A percentile compares a stretch with the other conserved stretches of the same genome.
phyloP scores from a whole-genome alignment of 2,113 vertebrate genomes.

The Channa maculata region DNA sequence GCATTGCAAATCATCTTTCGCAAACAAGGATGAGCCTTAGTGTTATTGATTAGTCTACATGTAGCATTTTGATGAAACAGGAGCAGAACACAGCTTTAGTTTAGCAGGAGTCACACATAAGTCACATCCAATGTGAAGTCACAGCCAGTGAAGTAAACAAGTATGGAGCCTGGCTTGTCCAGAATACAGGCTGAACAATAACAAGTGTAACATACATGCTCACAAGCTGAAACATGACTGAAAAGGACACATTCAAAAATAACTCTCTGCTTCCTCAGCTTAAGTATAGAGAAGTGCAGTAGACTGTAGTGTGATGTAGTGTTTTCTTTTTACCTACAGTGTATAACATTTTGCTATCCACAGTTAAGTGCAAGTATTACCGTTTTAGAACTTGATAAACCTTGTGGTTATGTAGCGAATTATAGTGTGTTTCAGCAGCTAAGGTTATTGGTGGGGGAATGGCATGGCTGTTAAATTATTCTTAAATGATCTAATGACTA shows the following conservation, averaged over 20 bases:
- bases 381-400: too few species aligned
- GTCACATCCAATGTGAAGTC: slow-evolving; percentile 3
- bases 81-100: neutral
- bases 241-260: neutral
- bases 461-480: neutral
- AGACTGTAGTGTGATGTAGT: neutral
- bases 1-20: slow-evolving; percentile 5
- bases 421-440: neutral
- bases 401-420: neutral
- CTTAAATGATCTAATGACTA: neutral
- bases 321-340: neutral
- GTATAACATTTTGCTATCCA: neutral
- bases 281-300: neutral
- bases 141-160: slow-evolving; percentile 30
- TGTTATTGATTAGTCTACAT: slow-evolving; percentile 26
- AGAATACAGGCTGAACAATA: slow-evolving; percentile 7
- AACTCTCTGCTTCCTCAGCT: neutral
- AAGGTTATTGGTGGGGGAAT: neutral
- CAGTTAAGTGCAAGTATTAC: neutral
- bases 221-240: neutral
- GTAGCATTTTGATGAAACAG: slow-evolving; percentile 2
- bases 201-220: neutral
- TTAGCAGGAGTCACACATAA: neutral
- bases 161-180: neutral
- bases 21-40: slow-evolving; percentile 15